phyloP scores from a whole-genome alignment of 2,888 invertebrate genomes.

The Frankliniella intonsa region DNA sequence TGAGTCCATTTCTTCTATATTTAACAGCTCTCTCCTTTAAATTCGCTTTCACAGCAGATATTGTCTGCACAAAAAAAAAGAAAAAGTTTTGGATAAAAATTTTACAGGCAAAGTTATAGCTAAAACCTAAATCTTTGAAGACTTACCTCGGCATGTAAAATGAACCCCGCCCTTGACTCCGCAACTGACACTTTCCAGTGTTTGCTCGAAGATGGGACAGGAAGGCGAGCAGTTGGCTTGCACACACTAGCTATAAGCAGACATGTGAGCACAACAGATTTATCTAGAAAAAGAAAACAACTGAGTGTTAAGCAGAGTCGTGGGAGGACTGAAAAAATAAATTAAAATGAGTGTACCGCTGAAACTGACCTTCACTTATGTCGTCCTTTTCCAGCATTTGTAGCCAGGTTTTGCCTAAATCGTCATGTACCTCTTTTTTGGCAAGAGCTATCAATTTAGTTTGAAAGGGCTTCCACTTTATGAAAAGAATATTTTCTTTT shows the following conservation, averaged over 20 bases:
- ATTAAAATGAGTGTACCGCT: too few species aligned
- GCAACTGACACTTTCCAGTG: neutral
- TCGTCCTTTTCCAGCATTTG: neutral
- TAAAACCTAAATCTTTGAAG: too few species aligned
- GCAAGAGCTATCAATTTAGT: neutral
- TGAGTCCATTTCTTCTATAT: neutral
- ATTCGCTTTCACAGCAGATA: neutral
- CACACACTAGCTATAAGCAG: neutral
- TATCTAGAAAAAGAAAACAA: too few species aligned
- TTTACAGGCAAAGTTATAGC: too few species aligned
- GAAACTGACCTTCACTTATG: too few species aligned
- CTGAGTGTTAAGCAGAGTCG: too few species aligned
- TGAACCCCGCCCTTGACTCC: neutral
- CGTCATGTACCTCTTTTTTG: neutral
- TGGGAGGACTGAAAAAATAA: too few species aligned
- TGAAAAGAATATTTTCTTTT: neutral
- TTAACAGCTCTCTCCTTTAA: neutral
- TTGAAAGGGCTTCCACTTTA: neutral
- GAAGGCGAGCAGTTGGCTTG: neutral
- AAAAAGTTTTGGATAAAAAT: neutral
- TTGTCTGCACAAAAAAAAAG: neutral
- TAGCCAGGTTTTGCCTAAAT: neutral
- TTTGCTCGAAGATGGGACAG: neutral
- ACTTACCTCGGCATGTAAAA: neutral
- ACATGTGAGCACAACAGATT: too few species aligned